Percentiles rank a stretch among this genome's conserved stretches.
Conservation (phyloP, 2,888 invertebrate species). For the Dicyrtoma fusca region DNA sequence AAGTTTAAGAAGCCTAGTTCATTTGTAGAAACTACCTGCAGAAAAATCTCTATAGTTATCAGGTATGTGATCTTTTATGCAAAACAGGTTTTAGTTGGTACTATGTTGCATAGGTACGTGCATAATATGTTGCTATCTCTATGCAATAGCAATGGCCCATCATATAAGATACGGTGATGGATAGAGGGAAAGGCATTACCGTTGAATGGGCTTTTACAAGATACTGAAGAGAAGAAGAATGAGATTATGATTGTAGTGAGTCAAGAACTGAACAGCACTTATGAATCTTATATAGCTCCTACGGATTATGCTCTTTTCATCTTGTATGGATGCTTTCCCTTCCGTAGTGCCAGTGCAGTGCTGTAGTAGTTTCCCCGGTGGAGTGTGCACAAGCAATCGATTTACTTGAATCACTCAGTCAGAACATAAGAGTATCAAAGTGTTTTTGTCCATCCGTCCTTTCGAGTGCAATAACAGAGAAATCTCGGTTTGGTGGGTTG, state of each 20-base stretch:
- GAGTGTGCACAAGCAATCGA: conserved; percentile 30
- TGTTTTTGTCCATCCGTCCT: conserved; percentile 17
- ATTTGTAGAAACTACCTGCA: background rate
- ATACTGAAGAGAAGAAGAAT: background rate
- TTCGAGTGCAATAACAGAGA: background rate
- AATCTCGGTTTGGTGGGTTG: conserved; percentile 8
- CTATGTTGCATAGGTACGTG: background rate
- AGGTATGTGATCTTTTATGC: no score
- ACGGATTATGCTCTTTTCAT: conserved; percentile 24
- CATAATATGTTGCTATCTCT: background rate
- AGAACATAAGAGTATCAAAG: conserved; percentile 16
- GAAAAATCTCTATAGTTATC: no score
- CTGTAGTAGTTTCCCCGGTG: background rate
- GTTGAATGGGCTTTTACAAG: no score
- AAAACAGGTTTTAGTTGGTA: background rate
- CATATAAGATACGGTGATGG: background rate
- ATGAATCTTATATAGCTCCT: conserved; percentile 20
- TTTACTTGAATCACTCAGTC: conserved; percentile 21
- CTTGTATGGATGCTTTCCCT: conserved; percentile 16
- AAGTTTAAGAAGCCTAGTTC: background rate
- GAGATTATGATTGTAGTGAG: conserved; percentile 23
- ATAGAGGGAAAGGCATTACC: background rate
- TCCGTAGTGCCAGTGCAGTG: background rate
- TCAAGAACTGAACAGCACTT: conserved; percentile 30
- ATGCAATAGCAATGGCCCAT: no score